phyloP scores from a whole-genome alignment of 2,797 vertebrate species.

The Acestrorhynchus altus region DNA sequence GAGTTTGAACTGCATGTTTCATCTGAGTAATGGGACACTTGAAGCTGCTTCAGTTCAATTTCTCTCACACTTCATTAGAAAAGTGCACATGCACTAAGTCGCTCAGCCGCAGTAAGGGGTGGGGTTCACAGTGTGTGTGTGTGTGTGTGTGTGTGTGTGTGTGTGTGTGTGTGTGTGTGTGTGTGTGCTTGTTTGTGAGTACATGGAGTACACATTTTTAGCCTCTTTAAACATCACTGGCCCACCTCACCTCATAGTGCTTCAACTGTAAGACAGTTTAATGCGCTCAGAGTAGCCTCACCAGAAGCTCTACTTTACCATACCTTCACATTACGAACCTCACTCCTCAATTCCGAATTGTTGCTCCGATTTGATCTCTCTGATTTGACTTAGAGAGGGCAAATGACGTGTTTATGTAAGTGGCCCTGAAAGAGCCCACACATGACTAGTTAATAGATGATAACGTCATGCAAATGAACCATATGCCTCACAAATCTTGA shows the following conservation, averaged over 20 bases:
- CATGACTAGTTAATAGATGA: too few species aligned
- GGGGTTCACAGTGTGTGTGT: neutral
- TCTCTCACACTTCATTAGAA: conserved; percentile 36
- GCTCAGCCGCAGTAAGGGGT: neutral
- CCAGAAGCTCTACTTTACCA: conserved; percentile 7
- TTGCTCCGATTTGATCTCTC: too few species aligned
- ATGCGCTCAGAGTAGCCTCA: conserved; percentile 33
- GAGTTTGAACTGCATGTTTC: conserved; percentile 13
- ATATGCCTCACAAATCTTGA: too few species aligned
- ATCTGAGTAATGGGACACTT: conserved; percentile 37
- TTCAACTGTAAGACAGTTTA: conserved; percentile 49
- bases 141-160: neutral
- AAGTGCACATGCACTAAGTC: conserved; percentile 10
- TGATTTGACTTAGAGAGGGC: too few species aligned
- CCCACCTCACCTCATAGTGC: conserved; percentile 9
- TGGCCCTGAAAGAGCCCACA: too few species aligned
- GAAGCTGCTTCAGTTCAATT: conserved; percentile 16
- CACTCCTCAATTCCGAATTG: too few species aligned
- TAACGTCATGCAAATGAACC: too few species aligned
- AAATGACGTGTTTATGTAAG: too few species aligned
- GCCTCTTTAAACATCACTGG: neutral
- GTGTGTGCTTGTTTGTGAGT: conserved; percentile 13
- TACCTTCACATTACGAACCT: too few species aligned
- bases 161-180: neutral
- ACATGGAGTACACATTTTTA: neutral